A percentile compares a stretch with the other conserved stretches of the same genome.
Evolutionary conservation across 35 echinoderm and acorn worm species (phyloP).

Genomic region (Ptychodera flava): DNA sequence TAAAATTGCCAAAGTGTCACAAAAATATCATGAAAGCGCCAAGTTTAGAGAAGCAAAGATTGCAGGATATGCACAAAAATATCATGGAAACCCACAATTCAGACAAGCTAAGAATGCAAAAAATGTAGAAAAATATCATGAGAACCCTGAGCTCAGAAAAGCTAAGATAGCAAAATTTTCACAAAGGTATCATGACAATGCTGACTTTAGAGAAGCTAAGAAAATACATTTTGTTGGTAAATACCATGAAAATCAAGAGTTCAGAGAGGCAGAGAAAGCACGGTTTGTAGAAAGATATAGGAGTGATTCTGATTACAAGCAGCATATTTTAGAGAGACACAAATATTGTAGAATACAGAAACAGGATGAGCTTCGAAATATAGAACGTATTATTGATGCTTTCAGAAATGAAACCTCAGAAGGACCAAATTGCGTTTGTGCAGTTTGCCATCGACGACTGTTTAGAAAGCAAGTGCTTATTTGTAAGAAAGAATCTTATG

Average conservation of each 20-base stretch:
- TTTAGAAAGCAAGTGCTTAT: constrained; percentile 14
- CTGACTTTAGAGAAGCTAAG: background rate
- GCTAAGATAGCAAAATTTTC: background rate
- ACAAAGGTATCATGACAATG: background rate
- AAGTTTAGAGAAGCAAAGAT: background rate
- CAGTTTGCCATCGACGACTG: too few species aligned
- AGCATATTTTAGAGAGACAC: background rate
- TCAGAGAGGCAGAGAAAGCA: background rate
- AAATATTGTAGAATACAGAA: too few species aligned
- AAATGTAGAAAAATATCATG: constrained; percentile 3
- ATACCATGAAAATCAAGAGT: background rate
- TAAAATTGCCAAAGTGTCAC: background rate
- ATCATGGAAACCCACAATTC: constrained; percentile 4
- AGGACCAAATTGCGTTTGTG: background rate
- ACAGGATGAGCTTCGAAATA: too few species aligned
- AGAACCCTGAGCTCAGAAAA: background rate
- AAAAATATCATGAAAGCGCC: background rate
- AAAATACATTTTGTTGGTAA: background rate
- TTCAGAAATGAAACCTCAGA: constrained; percentile 6
- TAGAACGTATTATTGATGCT: too few species aligned
- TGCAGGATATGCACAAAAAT: background rate
- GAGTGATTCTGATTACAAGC: background rate
- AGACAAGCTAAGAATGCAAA: background rate
- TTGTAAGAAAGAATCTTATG: constrained; percentile 36
- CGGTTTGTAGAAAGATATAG: constrained; percentile 7